Evolutionary conservation across 2,888 invertebrate genomes (phyloP).

Genomic region (Cerceris ruficornis): DNA sequence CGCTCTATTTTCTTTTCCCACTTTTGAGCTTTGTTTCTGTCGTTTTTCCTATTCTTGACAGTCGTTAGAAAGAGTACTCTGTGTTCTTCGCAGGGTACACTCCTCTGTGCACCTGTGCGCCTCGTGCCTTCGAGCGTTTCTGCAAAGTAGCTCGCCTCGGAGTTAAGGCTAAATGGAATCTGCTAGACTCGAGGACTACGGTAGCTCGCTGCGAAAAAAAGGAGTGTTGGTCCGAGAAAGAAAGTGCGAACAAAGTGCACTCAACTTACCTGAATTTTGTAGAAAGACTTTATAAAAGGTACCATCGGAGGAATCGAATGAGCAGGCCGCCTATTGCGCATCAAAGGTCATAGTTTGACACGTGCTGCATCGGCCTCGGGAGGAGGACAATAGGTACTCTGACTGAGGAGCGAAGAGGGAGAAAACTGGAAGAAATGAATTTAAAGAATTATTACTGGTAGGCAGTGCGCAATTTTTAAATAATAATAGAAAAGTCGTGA

Average conservation of each 20-base stretch:
- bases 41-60: slow-evolving; percentile 10
- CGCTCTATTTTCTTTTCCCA: not conserved
- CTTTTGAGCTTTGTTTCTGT: slow-evolving; percentile 2
- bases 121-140: slow-evolving; percentile 21
- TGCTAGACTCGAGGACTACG: slow-evolving; percentile 1
- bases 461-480: no score
- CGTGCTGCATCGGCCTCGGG: not conserved
- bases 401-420: not conserved
- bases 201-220: slow-evolving; percentile 14
- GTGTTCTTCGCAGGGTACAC: not conserved
- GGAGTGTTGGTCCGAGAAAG: slow-evolving; percentile 9
- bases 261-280: slow-evolving; percentile 17
- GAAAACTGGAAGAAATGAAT: not conserved
- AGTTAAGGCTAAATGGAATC: slow-evolving; percentile 28
- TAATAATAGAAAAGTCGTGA: no score
- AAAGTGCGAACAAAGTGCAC: slow-evolving; percentile 27
- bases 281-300: slow-evolving; percentile 21
- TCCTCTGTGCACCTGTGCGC: not conserved
- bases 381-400: no score
- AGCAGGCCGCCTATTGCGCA: not conserved
- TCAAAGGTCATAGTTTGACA: not conserved
- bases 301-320: slow-evolving; percentile 22
- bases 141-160: slow-evolving; percentile 34
- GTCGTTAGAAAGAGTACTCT: slow-evolving; percentile 1
- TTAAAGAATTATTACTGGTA: no score